A percentile compares a stretch with the other conserved stretches of the same genome.
Evolutionary conservation across 92 coral and sea anemone species (phyloP).

Genomic region (Paragorgia papillata): DNA sequence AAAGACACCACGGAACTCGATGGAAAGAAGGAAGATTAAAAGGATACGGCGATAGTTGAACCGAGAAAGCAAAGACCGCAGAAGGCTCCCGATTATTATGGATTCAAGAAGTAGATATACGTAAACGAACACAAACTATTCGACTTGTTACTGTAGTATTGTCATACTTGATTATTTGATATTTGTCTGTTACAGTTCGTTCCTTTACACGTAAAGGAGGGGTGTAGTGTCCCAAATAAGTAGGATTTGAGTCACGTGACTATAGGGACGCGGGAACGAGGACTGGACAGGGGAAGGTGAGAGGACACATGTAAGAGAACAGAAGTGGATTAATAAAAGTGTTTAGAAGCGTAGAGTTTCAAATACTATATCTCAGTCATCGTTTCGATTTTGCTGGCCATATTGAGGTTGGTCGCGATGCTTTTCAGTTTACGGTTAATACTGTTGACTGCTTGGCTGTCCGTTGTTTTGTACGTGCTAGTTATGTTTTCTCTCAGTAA

Average conservation of each 20-base stretch:
- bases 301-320: too few species aligned
- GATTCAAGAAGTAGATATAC: background rate
- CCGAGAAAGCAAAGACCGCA: background rate
- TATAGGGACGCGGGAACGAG: background rate
- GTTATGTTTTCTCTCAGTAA: constrained; percentile 15
- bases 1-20: background rate
- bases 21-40: background rate
- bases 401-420: constrained; percentile 2
- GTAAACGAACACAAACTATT: too few species aligned
- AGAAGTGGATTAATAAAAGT: too few species aligned
- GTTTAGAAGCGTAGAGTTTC: too few species aligned
- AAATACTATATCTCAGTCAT: background rate
- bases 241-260: background rate
- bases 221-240: background rate
- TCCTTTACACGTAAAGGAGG: background rate
- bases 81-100: background rate
- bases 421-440: background rate
- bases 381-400: background rate
- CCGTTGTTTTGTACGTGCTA: background rate
- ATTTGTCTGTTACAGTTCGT: background rate
- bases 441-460: background rate
- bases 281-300: background rate
- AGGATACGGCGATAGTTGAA: background rate
- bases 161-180: too few species aligned
- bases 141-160: too few species aligned